These are phyloP conservation scores for Lordiphosa collinella DNA, from an alignment of 1,140 invertebrate species.

Conservation along the genomic window DNA sequence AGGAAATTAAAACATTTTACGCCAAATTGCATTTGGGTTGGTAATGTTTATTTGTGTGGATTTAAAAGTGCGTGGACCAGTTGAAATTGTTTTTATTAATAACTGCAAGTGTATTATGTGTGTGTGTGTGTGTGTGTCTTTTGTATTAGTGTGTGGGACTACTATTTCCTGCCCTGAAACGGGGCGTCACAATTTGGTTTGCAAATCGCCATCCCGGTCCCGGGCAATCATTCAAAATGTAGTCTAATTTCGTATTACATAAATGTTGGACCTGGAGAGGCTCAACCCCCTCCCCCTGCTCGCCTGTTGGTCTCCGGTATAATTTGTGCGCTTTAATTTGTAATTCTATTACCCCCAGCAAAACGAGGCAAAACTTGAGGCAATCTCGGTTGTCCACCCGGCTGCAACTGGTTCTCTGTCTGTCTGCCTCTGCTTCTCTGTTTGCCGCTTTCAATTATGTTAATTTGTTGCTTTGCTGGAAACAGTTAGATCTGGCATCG, in stretches of 20 bases:
- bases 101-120: constrained; percentile 23
- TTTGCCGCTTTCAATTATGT: constrained; percentile 68
- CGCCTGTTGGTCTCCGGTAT: constrained; percentile 44
- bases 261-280: constrained; percentile 36
- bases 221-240: constrained; percentile 67
- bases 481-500: constrained; percentile 60
- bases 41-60: constrained; percentile 39
- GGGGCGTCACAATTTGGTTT: constrained; percentile 52
- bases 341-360: constrained; percentile 76
- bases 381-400: constrained; percentile 12
- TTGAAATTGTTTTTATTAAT: constrained; percentile 42
- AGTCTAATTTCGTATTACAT: constrained; percentile 76
- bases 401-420: constrained; percentile 42
- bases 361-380: constrained; percentile 31
- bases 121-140: too few relatives aligned
- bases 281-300: background rate
- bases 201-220: constrained; percentile 39
- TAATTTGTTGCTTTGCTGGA: constrained; percentile 67
- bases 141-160: constrained; percentile 2
- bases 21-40: constrained; percentile 36
- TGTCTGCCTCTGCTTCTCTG: constrained; percentile 15
- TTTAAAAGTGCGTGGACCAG: constrained; percentile 42
- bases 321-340: constrained; percentile 78
- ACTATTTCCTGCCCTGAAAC: constrained; percentile 43
- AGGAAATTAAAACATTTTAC: constrained; percentile 77